Evolutionary conservation across 2,113 vertebrate genomes (phyloP), one percentile per base, ranked within the genome.

Genomic region (Onychorhynchus coronatus): DNA sequence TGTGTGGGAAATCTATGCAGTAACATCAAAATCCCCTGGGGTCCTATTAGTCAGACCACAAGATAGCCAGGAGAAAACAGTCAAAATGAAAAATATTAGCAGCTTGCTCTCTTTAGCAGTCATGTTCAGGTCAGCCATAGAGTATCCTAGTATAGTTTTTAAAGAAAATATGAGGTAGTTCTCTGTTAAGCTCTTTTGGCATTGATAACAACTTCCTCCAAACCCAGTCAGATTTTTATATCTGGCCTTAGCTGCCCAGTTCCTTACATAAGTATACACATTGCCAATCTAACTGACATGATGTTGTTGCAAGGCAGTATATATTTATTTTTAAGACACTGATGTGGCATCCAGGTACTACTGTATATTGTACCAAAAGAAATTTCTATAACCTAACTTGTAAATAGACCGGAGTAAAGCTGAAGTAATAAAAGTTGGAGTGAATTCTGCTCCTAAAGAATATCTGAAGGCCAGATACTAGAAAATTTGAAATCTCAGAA

Each of bases 31-130:
- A 88, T 95, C 94, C 76, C 91, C 63, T 68, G 55, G 30, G 80
- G 14, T 63, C 76, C 44, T 92, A 81, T 94, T 95, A 95, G 87
- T 52, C 78, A 94, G 68, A 90, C 62, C 55, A 61, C 49, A 58
- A 72, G 71, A 79, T 59, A 85, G 35, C 56, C 61, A 65, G 31
- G n/a, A 82, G 41, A 70, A 91, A 81, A 72, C 10, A 19, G 58
- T 25, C 19, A 4, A 94, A 97, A 88, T 24, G 20, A 82, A 92
- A 95, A 71, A 66, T 83, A 74, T 46, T 91, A 75, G 39, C 76
- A 91, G 47, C 61, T 80, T 94, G 13, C 4, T 70, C 14, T 58
- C 52, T 67, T 82, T 37, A 74, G 50, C 2, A 1, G 46, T 37
- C 61, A 56, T 35, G 37, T 61, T 86, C 61, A 35, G 44, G 52